phyloP scores from a whole-genome alignment of 2,113 vertebrate genomes.

The Chrysemys picta region DNA sequence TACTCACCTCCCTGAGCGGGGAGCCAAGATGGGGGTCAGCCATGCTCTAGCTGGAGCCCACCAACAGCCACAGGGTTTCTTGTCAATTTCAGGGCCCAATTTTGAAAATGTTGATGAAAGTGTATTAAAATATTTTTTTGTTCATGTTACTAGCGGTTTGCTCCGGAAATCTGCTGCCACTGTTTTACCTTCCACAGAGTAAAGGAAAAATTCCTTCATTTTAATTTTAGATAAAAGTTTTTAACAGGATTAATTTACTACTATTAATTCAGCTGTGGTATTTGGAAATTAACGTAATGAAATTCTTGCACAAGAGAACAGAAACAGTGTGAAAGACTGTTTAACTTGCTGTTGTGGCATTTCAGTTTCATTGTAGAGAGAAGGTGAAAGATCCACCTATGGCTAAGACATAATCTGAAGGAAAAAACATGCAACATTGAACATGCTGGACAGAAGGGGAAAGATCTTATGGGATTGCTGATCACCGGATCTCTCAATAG shows the following conservation, averaged over 20 bases:
- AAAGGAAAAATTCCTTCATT: neutral
- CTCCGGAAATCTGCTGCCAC: neutral
- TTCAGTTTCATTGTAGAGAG: neutral
- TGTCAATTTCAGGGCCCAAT: no score
- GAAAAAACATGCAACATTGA: neutral
- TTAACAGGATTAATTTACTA: neutral
- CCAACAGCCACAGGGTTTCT: no score
- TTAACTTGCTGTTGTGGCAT: neutral
- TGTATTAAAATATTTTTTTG: neutral
- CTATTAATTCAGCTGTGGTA: neutral
- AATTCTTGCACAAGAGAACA: neutral
- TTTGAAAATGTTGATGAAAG: neutral
- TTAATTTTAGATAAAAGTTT: neutral
- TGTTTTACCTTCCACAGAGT: rapidly evolving
- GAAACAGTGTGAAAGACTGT: neutral
- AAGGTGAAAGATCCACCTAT: neutral
- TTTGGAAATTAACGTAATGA: neutral
- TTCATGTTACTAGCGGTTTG: neutral
- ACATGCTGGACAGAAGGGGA: neutral
- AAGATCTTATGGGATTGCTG: neutral
- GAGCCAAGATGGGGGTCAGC: no score
- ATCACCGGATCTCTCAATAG: rapidly evolving
- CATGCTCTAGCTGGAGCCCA: no score
- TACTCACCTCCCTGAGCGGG: no score
- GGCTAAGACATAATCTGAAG: neutral